phyloP scores from a whole-genome alignment of 2,797 vertebrate genomes.

The Tamandua tetradactyla region DNA sequence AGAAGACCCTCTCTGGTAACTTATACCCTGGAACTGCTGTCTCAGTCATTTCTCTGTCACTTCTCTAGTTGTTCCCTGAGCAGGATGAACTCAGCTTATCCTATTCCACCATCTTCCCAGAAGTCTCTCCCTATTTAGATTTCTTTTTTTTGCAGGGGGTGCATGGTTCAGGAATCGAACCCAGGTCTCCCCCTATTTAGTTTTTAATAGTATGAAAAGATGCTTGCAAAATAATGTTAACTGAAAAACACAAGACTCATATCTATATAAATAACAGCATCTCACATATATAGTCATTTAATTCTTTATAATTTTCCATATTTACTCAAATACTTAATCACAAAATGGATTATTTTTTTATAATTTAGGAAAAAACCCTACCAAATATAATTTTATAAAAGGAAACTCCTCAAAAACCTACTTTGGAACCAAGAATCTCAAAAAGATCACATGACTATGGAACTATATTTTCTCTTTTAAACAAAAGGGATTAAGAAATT shows the following conservation, averaged over 20 bases:
- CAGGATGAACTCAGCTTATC: no score
- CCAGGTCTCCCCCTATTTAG: no score
- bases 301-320: not conserved
- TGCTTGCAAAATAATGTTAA: constrained; percentile 6
- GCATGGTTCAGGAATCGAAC: no score
- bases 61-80: no score
- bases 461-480: constrained; percentile 43
- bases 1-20: no score
- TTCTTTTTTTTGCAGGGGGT: no score
- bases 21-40: no score
- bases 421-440: not conserved
- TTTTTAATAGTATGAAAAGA: constrained; percentile 14
- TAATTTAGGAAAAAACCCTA: constrained; percentile 11
- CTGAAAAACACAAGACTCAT: constrained; percentile 16
- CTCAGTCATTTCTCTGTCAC: no score
- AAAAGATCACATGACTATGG: not conserved
- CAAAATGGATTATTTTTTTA: constrained; percentile 27
- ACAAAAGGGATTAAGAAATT: constrained; percentile 12
- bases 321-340: constrained; percentile 5
- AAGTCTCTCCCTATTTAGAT: no score
- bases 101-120: no score
- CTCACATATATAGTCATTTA: not conserved
- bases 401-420: not conserved
- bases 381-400: not conserved
- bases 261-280: constrained; percentile 14